phyloP scores from a whole-genome alignment of 2,888 invertebrate genomes.

The Cynaeus angustus region DNA sequence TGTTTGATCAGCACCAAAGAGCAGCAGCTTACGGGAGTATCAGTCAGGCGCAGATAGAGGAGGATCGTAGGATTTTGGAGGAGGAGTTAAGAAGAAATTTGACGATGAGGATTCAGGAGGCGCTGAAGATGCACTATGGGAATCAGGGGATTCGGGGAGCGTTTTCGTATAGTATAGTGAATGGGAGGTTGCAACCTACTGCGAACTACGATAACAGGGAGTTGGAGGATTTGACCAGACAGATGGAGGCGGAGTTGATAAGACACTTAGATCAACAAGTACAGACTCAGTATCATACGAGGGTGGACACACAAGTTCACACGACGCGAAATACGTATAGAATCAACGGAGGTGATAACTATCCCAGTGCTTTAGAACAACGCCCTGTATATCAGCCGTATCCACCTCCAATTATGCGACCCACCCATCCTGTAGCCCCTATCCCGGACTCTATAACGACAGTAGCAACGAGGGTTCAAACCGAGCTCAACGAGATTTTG shows the following conservation, averaged over 20 bases:
- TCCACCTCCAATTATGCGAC: constrained; percentile 7
- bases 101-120: constrained; percentile 64
- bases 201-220: constrained; percentile 66
- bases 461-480: constrained; percentile 65
- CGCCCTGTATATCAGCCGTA: constrained; percentile 22
- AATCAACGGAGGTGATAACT: constrained; percentile 28
- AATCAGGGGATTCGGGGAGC: constrained; percentile 61
- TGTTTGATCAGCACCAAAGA: constrained; percentile 50
- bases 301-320: constrained; percentile 15
- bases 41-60: constrained; percentile 41
- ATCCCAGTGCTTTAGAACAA: constrained; percentile 36
- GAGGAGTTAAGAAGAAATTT: constrained; percentile 66
- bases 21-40: constrained; percentile 40
- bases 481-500: constrained; percentile 60
- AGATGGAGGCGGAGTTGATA: constrained; percentile 63
- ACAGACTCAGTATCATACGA: constrained; percentile 48
- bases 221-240: constrained; percentile 62
- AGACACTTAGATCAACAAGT: constrained; percentile 59
- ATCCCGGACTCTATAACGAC: constrained; percentile 63
- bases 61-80: constrained; percentile 57
- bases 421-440: constrained; percentile 50
- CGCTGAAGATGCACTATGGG: constrained; percentile 62
- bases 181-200: constrained; percentile 59
- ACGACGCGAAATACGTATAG: constrained; percentile 31
- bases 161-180: constrained; percentile 60